Base-by-base conservation (phyloP, 1,140 invertebrate genomes). In the Cephus cinctus region DNA sequence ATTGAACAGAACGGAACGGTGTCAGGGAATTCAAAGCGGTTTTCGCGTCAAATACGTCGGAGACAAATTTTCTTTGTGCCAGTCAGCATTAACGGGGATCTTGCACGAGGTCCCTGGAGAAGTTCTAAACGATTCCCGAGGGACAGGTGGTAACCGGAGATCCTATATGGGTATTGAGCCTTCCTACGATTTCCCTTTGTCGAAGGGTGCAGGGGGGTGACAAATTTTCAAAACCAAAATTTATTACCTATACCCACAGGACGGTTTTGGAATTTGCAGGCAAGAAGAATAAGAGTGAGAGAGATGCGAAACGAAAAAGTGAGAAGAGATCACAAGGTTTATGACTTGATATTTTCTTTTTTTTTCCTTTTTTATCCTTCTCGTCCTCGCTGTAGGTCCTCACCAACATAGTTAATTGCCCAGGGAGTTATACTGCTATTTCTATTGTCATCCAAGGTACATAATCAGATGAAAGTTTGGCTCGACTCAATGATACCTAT, bases 31-130 rank as follows among this genome's bases (percentile, higher is more conserved):
- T n/a, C n/a, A n/a, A 55, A 43, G 46, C 47, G 57, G 56, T 73
- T 75, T 66, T 65, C 67, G 71, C 71, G 71, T 75, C 70, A 71
- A 72, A 68, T 69, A 54, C 43, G 43, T 50, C 52, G 62, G 57
- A 62, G 73, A 75, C 73, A 76, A 76, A 76, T 76, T 76, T 72
- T 63, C 61, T 73, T 76, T 76, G 69, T 74, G 46, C 46, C 16
- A 15, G 18, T 22, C 36, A 16, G 18, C 30, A 34, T 34, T 58
- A 50, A 36, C 22, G 36, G 31, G 39, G 31, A 34, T 46, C 42
- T 53, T 38, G 49, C 44, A 50, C 44, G 43, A 6, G 25, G 25
- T 8, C 25, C 25, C 1, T 15, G 27, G 50, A 25, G 31, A 43
- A n/a, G 32, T 54, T 56, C 35, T 32, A 43, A 57, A 53, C 54